These are phyloP conservation scores for Hozukius guyotensis DNA, from an alignment of 2,797 vertebrate genomes.

Conservation along the genomic window DNA sequence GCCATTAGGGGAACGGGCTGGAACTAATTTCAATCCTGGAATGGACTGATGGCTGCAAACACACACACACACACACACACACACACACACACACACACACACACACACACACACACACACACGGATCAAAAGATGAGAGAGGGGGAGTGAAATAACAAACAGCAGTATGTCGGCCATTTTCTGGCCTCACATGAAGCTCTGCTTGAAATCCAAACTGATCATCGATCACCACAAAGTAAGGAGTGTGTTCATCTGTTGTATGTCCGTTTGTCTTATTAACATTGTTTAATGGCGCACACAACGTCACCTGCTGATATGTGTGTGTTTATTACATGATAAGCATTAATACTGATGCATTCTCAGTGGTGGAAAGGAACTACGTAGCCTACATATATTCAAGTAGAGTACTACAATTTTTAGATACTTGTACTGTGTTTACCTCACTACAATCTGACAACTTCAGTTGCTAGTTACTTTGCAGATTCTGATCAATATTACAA, in stretches of 20 bases:
- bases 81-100: slow-evolving; percentile 14
- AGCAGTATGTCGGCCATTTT: slow-evolving; percentile 67
- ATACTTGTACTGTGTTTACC: not conserved
- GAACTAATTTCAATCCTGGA: slow-evolving; percentile 82
- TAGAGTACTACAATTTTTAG: not conserved
- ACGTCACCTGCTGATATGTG: not conserved
- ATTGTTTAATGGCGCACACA: not conserved
- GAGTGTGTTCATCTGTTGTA: not conserved
- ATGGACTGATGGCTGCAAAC: slow-evolving; percentile 60
- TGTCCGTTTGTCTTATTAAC: not conserved
- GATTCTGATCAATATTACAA: not conserved
- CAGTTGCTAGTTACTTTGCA: not conserved
- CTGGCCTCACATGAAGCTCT: slow-evolving; percentile 36
- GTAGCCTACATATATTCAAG: not conserved
- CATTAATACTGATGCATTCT: not conserved
- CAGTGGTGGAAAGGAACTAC: not conserved
- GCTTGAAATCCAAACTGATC: slow-evolving; percentile 31
- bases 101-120: not conserved
- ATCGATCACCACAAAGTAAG: slow-evolving; percentile 22
- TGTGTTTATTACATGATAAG: not conserved
- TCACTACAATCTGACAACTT: not conserved
- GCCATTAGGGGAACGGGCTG: slow-evolving; percentile 81
- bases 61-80: slow-evolving; percentile 29
- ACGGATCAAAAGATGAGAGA: slow-evolving; percentile 54
- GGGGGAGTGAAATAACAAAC: slow-evolving; percentile 46